Evolutionary conservation across 2,888 invertebrate species (phyloP).

Genomic region (Auanema sp.): DNA sequence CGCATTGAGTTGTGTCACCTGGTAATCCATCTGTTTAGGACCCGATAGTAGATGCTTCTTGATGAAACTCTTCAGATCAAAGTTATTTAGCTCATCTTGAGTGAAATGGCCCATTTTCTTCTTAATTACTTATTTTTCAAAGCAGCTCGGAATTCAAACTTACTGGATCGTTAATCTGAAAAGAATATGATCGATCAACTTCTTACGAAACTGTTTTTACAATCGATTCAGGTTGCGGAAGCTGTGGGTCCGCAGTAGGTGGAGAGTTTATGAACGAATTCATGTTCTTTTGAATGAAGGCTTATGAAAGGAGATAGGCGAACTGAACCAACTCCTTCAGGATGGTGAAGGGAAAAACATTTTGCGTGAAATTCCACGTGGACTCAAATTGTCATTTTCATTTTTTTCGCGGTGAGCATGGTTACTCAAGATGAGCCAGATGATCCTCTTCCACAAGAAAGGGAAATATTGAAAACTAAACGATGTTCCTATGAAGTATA

Average conservation of each 20-base stretch:
- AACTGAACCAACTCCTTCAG: too few species aligned
- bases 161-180: background rate
- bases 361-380: too few species aligned
- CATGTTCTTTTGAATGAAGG: too few species aligned
- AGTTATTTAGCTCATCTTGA: conserved; percentile 1
- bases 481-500: background rate
- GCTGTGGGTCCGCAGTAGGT: too few species aligned
- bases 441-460: too few species aligned
- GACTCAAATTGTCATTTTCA: background rate
- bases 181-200: background rate
- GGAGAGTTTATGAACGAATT: background rate
- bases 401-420: background rate
- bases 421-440: too few species aligned
- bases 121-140: background rate
- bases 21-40: conserved; percentile 12
- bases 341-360: too few species aligned
- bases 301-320: too few species aligned
- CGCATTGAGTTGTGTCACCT: background rate
- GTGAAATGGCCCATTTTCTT: background rate
- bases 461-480: too few species aligned
- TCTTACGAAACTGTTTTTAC: too few species aligned
- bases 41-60: conserved; percentile 5
- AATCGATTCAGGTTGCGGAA: too few species aligned
- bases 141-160: background rate
- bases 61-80: conserved; percentile 7